Evolutionary conservation across 2,113 vertebrate species (phyloP).

Genomic region (Strigops habroptila): DNA sequence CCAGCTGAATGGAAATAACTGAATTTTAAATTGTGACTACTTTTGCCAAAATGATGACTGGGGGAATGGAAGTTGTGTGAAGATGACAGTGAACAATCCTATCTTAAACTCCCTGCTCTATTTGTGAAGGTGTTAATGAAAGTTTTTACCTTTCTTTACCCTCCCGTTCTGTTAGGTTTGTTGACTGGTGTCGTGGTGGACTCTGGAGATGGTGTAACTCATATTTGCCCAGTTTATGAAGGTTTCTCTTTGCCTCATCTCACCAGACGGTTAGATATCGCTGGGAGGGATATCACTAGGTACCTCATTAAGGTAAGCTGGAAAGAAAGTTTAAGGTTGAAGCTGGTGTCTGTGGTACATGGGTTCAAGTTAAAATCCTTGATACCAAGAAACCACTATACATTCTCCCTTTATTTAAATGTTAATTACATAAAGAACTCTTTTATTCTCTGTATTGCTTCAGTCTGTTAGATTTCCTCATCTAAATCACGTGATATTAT

Average conservation of each 20-base stretch:
- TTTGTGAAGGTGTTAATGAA: background rate
- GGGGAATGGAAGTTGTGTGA: background rate
- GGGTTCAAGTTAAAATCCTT: background rate
- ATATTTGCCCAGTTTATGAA: slow-evolving; percentile 98
- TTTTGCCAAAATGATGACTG: background rate
- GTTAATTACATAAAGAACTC: background rate
- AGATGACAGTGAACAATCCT: background rate
- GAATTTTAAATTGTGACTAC: background rate
- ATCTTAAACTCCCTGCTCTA: fast-evolving
- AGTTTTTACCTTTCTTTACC: background rate
- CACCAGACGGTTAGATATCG: slow-evolving; percentile 93
- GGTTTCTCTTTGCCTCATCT: slow-evolving; percentile 96
- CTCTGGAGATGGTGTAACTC: slow-evolving; percentile 95
- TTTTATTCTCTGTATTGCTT: background rate
- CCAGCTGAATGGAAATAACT: background rate
- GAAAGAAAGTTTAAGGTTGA: background rate
- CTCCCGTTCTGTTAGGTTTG: slow-evolving; percentile 74
- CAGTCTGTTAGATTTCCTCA: background rate
- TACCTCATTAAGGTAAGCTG: slow-evolving; percentile 93
- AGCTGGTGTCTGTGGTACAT: background rate
- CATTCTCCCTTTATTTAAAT: background rate
- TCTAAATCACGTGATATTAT: background rate
- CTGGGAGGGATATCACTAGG: slow-evolving; percentile 95
- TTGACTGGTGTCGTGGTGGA: slow-evolving; percentile 96
- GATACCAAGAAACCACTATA: background rate